A percentile compares a stretch with the other conserved stretches of the same genome.
Evolutionary conservation across 2,113 vertebrate species (phyloP).

Genomic region (Alectura lathami): DNA sequence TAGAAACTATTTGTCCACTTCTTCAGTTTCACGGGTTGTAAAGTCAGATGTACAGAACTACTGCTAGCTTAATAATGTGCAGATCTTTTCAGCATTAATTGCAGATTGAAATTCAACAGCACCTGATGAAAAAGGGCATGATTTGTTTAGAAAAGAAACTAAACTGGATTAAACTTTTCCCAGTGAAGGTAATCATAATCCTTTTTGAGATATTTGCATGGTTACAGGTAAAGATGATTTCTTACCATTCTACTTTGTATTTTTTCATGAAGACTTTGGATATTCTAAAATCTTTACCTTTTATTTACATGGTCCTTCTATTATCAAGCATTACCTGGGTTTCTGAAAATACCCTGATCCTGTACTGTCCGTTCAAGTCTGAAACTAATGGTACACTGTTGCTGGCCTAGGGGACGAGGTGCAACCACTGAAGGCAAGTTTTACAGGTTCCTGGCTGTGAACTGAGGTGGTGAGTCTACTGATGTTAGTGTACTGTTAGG

Average conservation of each 20-base stretch:
- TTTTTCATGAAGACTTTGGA: background rate
- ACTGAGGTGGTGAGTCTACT: background rate
- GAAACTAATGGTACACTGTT: background rate
- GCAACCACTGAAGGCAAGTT: background rate
- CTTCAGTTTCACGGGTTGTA: background rate
- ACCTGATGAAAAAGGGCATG: background rate
- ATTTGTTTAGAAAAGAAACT: background rate
- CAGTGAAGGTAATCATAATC: background rate
- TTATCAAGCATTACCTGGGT: background rate
- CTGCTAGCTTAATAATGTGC: background rate
- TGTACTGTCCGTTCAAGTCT: background rate
- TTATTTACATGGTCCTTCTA: background rate
- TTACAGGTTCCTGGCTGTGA: background rate
- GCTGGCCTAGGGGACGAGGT: background rate
- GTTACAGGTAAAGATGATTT: background rate
- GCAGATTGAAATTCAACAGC: background rate
- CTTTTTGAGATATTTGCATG: background rate
- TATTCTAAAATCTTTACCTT: background rate
- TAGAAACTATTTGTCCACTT: background rate
- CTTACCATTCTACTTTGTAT: background rate
- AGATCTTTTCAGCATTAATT: background rate
- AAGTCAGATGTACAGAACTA: background rate
- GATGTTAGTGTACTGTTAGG: background rate
- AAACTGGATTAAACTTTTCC: background rate
- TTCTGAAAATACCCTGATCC: background rate